Conservation (phyloP, 2,797 vertebrate species). For the Perodicticus potto region DNA sequence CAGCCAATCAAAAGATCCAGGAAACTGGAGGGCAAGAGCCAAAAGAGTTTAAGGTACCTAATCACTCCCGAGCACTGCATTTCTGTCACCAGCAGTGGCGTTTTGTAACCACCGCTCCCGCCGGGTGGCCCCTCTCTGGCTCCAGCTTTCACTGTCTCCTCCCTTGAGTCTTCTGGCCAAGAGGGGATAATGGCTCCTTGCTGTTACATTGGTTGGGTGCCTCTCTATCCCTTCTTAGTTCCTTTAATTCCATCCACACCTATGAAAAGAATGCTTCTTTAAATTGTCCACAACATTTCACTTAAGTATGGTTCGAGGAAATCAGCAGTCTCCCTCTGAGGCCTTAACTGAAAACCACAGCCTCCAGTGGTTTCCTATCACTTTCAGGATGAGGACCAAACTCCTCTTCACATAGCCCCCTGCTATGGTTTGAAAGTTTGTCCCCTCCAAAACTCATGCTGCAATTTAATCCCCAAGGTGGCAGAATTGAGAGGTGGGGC, state of each 20-base stretch:
- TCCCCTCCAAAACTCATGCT: neutral
- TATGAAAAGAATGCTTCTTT: neutral
- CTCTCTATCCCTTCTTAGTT: neutral
- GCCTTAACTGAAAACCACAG: neutral
- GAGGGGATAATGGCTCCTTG: neutral
- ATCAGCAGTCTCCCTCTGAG: neutral
- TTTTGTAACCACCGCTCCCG: neutral
- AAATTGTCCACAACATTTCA: neutral
- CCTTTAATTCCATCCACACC: neutral
- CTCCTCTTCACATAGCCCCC: neutral
- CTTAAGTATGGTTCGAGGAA: neutral
- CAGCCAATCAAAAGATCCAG: neutral
- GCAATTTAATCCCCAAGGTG: neutral
- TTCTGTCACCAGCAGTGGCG: neutral
- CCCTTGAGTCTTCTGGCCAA: neutral
- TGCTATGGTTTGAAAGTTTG: neutral
- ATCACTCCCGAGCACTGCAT: neutral
- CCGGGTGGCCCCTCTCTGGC: rapidly evolving
- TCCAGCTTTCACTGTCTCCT: neutral
- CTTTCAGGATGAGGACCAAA: neutral
- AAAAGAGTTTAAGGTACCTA: neutral
- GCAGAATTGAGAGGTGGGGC: too few species aligned
- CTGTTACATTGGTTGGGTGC: neutral
- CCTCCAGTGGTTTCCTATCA: neutral
- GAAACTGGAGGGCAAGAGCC: neutral